Conservation (phyloP, 2,797 vertebrate genomes). For the Rhinogobio ventralis region DNA sequence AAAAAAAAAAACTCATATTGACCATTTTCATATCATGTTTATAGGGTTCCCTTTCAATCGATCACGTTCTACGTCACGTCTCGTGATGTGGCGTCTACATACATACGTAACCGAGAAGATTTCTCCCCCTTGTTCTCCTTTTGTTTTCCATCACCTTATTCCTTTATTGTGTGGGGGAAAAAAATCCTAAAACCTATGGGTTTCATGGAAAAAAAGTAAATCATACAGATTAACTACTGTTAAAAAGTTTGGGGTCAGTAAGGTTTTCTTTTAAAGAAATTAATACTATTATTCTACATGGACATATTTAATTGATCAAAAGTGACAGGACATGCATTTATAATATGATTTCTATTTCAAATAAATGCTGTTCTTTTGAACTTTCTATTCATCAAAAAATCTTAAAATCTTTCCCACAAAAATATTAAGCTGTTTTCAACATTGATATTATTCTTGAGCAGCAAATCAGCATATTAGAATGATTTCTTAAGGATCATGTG, state of each 20-base stretch:
- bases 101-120: no score
- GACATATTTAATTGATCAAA: background rate
- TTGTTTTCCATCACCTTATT: background rate
- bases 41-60: background rate
- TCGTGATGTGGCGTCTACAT: no score
- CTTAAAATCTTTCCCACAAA: background rate
- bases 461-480: background rate
- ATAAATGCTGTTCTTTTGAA: background rate
- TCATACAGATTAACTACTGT: background rate
- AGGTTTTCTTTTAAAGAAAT: background rate
- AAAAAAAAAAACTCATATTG: background rate
- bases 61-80: no score
- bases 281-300: background rate
- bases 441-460: background rate
- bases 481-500: background rate
- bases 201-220: background rate
- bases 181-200: background rate
- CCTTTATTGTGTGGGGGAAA: background rate
- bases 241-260: background rate
- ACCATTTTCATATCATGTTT: background rate
- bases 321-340: background rate
- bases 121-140: no score
- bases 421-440: background rate
- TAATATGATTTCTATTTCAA: background rate
- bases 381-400: background rate